phyloP scores from a whole-genome alignment of 2,113 vertebrate species.

The Illadopsis cleaveri region DNA sequence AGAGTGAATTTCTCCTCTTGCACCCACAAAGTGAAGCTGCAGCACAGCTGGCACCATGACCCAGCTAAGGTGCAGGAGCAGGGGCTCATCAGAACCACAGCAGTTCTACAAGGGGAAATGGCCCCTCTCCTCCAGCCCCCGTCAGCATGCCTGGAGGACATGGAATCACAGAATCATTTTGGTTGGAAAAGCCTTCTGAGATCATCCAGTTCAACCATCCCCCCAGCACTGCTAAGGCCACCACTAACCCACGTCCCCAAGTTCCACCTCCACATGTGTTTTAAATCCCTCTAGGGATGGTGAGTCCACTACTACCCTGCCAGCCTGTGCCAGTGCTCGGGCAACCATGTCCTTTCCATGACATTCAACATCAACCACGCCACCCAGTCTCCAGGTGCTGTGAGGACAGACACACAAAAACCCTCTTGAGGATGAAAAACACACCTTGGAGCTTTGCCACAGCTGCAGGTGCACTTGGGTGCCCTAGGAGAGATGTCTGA shows the following conservation, averaged over 20 bases:
- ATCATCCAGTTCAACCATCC: no score
- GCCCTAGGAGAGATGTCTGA: neutral
- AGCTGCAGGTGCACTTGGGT: neutral
- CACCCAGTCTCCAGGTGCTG: neutral
- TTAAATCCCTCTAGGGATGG: neutral
- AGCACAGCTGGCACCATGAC: neutral
- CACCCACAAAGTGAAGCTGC: neutral
- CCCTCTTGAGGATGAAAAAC: neutral
- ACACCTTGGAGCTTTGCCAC: rapidly evolving
- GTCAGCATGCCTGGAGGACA: neutral
- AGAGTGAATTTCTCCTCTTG: neutral
- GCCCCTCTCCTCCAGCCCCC: neutral
- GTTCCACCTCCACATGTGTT: neutral
- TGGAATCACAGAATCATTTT: no score
- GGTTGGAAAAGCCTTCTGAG: neutral
- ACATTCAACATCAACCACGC: neutral
- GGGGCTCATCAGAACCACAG: neutral
- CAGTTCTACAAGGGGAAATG: neutral
- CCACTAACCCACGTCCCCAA: neutral
- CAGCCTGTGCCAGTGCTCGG: neutral
- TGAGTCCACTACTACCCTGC: neutral
- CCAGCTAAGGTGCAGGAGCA: neutral
- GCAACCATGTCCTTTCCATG: neutral
- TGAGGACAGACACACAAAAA: neutral
- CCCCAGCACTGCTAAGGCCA: neutral